Evolutionary conservation across 2,113 vertebrate species (phyloP).

Genomic region (Columbina picui): DNA sequence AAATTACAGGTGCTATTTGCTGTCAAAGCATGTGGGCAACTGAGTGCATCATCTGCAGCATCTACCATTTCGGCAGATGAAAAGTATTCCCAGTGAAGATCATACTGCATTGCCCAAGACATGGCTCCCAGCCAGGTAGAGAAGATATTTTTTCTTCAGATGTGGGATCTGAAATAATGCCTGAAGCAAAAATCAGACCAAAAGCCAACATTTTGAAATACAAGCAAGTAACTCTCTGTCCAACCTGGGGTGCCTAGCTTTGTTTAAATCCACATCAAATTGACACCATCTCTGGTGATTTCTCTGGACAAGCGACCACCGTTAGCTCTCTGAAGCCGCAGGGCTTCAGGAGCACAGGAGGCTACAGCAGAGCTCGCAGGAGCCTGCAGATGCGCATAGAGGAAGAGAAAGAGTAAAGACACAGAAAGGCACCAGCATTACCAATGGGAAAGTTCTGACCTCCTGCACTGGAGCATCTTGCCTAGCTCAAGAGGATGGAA

Average conservation of each 20-base stretch:
- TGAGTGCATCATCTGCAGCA: not conserved
- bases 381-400: not conserved
- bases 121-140: not conserved
- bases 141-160: not conserved
- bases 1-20: not conserved
- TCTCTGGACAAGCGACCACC: rapidly evolving
- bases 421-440: not conserved
- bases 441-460: not conserved
- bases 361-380: not conserved
- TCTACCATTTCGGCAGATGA: not conserved
- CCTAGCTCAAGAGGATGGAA: not conserved
- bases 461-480: not conserved
- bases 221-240: conserved; percentile 20
- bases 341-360: not conserved
- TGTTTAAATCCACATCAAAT: not conserved
- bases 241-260: not conserved
- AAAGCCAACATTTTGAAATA: conserved; percentile 17
- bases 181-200: conserved; percentile 25
- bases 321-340: not conserved
- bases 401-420: not conserved
- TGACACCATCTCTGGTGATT: conserved; percentile 7
- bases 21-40: not conserved
- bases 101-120: not conserved
- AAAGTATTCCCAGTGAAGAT: not conserved
- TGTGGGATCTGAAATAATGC: not conserved